phyloP scores from a whole-genome alignment of 2,797 vertebrate species.

The Tauraco hartlaubi region DNA sequence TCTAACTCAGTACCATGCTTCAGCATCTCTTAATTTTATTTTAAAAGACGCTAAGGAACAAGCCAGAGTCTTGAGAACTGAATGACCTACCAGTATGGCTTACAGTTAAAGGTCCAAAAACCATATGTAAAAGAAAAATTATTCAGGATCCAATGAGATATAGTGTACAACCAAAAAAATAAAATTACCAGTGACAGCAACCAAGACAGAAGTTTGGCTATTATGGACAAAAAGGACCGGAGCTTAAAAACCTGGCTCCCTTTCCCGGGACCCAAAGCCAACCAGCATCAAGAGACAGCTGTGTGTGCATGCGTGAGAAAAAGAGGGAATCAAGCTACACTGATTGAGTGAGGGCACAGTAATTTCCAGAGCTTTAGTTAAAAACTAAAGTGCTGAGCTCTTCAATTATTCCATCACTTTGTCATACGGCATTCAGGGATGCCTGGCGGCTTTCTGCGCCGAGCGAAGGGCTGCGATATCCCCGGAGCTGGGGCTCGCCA shows the following conservation, averaged over 20 bases:
- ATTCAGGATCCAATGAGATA: not conserved
- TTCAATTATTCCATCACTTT: slow-evolving; percentile 8
- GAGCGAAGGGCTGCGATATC: not conserved
- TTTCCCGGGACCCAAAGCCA: not conserved
- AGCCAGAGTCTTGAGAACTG: not conserved
- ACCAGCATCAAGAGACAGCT: not conserved
- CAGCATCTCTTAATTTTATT: slow-evolving; percentile 7
- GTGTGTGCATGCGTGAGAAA: not conserved
- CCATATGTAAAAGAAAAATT: not conserved
- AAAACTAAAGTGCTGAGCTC: not conserved
- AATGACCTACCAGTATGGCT: not conserved
- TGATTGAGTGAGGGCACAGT: not conserved
- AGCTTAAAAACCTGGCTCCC: not conserved
- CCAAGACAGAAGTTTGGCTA: not conserved
- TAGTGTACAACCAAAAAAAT: not conserved
- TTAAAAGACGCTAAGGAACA: not conserved
- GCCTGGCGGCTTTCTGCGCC: not conserved
- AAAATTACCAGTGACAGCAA: not conserved
- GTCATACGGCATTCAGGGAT: not conserved
- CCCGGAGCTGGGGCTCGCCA: not conserved
- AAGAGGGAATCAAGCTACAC: not conserved
- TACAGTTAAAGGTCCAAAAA: not conserved
- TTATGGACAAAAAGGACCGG: not conserved
- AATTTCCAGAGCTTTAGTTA: slow-evolving; percentile 11
- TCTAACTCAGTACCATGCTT: not conserved